Evolutionary conservation across 1,140 invertebrate genomes (phyloP), one percentile per base, ranked within the genome.

Genomic region (Drosophila auraria): DNA sequence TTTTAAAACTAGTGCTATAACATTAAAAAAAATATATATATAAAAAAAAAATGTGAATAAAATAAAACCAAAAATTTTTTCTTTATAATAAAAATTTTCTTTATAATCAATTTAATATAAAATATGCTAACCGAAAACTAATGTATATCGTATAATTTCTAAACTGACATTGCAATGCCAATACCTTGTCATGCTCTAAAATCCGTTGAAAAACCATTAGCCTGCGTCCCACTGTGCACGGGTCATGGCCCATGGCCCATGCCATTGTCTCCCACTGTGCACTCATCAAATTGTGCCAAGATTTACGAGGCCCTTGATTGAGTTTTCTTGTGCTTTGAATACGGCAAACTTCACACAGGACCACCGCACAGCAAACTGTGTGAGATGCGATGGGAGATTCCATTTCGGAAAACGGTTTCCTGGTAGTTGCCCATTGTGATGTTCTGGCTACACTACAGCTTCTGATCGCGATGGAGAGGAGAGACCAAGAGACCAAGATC

Each of bases 281-380:
- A 80, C 86, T 90, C 86, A 86, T 90, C 86, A 90, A 90, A 90
- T 90, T 90, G 86, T 82, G 82, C 82, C 79, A 90, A 90, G 86
- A 90, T 90, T 90, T 90, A 90, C 79, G 86, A 90, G 86, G 70
- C 63, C 57, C 82, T 90, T 90, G 86, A 90, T 90, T 90, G 86
- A 90, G 86, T 90, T 90, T 90, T 90, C 86, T 89, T 90, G 56
- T 86, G 72, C 76, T 86, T 90, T 82, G 87, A 82, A 90, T 87
- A 87, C 84, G 84, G 86, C 84, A 73, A 89, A 89, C 84, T 81
- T 87, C 84, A 89, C 78, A 87, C 81, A 87, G 84, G 84, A 87
- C 84, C 84, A 84, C 84, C 84, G 70, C 70, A 64, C 78, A 51
- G 80, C 44, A 51, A 50, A 45, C 64, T 50, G 57, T 42, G 56